Conservation (phyloP, 2,113 vertebrate species). For the Turnix velox region DNA sequence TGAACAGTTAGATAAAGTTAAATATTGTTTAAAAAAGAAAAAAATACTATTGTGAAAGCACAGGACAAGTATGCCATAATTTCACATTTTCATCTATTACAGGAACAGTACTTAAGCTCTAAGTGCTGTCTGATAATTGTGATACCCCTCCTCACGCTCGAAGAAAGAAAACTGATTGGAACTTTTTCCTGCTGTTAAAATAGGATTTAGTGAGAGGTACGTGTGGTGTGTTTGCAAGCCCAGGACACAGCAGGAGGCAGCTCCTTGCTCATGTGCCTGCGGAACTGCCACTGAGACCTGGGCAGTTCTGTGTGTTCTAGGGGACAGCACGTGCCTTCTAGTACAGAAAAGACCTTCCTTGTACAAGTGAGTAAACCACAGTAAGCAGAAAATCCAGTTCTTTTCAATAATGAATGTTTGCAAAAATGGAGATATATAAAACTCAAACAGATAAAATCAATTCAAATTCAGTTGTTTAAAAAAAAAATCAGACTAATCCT, state of each 20-base stretch:
- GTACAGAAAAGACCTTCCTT: conserved; percentile 37
- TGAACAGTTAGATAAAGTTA: conserved; percentile 39
- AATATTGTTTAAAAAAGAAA: background rate
- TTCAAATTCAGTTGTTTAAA: background rate
- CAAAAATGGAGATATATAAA: background rate
- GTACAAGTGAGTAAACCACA: background rate
- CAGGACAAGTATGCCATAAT: conserved; percentile 49
- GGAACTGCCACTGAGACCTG: background rate
- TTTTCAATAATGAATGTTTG: conserved; percentile 44
- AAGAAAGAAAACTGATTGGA: conserved; percentile 43
- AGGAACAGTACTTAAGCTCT: conserved; percentile 52
- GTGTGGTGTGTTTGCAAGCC: background rate
- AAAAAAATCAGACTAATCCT: background rate
- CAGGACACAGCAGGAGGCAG: background rate
- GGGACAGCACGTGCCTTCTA: background rate
- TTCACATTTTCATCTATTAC: conserved; percentile 43
- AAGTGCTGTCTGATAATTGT: conserved; percentile 44
- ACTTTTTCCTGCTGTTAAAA: conserved; percentile 22
- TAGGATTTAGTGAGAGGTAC: conserved; percentile 31
- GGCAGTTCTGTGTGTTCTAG: background rate
- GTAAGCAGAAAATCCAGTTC: conserved; percentile 36
- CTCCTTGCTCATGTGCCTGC: background rate
- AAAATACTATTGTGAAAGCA: conserved; percentile 2
- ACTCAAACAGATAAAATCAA: background rate
- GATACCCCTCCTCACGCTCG: conserved; percentile 28